These are phyloP conservation scores for Formica aserva DNA, from an alignment of 2,888 invertebrate genomes.

Conservation along the genomic window DNA sequence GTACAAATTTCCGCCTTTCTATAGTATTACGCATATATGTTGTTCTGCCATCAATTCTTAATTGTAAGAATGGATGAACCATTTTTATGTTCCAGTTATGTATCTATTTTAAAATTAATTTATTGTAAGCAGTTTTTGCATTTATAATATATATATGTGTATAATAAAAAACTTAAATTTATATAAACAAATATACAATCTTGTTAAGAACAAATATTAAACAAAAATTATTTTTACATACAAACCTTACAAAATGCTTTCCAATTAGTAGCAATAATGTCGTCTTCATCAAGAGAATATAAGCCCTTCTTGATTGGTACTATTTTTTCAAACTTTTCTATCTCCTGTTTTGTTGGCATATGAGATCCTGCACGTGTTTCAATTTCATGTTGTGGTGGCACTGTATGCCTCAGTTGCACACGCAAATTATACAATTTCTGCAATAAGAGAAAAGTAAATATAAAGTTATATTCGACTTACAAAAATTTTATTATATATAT, in stretches of 20 bases:
- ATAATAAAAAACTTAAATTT: neutral
- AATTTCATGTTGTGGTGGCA: conserved; percentile 76
- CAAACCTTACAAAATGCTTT: conserved; percentile 77
- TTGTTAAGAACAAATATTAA: neutral
- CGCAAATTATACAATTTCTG: conserved; percentile 66
- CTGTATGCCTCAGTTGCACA: conserved; percentile 65
- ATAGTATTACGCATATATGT: conserved; percentile 65
- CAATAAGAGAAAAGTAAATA: neutral
- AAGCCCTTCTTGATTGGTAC: conserved; percentile 67
- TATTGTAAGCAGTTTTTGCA: neutral
- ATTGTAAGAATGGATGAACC: conserved; percentile 76
- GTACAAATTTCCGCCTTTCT: conserved; percentile 80
- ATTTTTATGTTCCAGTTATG: conserved; percentile 77
- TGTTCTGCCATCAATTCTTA: conserved; percentile 64
- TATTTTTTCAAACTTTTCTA: conserved; percentile 63
- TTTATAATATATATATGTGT: neutral
- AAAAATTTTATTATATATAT: neutral
- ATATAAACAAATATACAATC: neutral
- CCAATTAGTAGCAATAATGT: conserved; percentile 76
- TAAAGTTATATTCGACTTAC: neutral
- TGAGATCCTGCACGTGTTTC: conserved; percentile 75
- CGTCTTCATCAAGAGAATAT: conserved; percentile 72
- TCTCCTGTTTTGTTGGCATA: conserved; percentile 62
- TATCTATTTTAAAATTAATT: conserved; percentile 66
- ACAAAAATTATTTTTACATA: conserved; percentile 16